Percentiles rank a stretch among this genome's conserved stretches.
Evolutionary conservation across 2,888 invertebrate species (phyloP).

Genomic region (Drosophila cracens): DNA sequence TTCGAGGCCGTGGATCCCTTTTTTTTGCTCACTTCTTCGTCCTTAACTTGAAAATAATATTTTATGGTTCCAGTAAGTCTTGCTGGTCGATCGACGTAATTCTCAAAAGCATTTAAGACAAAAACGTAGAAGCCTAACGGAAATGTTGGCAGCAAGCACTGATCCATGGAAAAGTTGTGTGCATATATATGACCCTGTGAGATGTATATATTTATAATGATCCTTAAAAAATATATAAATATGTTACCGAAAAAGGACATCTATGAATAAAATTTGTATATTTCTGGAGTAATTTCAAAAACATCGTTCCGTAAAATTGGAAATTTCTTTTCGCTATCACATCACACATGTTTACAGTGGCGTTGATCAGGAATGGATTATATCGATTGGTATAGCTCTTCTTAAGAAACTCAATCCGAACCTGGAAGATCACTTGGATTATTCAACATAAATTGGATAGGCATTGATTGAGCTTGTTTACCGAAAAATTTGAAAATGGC

Average conservation of each 20-base stretch:
- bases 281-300: not conserved
- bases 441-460: not conserved
- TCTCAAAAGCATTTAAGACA: not conserved
- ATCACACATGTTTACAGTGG: conserved; percentile 45
- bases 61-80: not conserved
- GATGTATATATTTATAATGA: not conserved
- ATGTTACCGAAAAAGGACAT: conserved; percentile 42
- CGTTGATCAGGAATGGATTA: conserved; percentile 53
- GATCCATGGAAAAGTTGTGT: conserved; percentile 19
- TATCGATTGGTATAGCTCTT: conserved; percentile 49
- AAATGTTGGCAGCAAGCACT: not conserved
- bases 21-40: not conserved
- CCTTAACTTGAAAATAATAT: conserved; percentile 12
- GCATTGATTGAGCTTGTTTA: not conserved
- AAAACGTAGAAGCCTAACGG: conserved; percentile 7
- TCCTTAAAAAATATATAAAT: not conserved
- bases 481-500: conserved; percentile 38
- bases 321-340: conserved; percentile 37
- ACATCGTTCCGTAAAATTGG: conserved; percentile 23
- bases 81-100: not conserved
- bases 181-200: conserved; percentile 32
- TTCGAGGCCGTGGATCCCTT: not conserved
- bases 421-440: not conserved
- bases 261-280: conserved; percentile 45
- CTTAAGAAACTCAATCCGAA: conserved; percentile 32